These are phyloP conservation scores for Masnerella sp. DNA, from an alignment of 2,888 invertebrate species.

Conservation along the genomic window DNA sequence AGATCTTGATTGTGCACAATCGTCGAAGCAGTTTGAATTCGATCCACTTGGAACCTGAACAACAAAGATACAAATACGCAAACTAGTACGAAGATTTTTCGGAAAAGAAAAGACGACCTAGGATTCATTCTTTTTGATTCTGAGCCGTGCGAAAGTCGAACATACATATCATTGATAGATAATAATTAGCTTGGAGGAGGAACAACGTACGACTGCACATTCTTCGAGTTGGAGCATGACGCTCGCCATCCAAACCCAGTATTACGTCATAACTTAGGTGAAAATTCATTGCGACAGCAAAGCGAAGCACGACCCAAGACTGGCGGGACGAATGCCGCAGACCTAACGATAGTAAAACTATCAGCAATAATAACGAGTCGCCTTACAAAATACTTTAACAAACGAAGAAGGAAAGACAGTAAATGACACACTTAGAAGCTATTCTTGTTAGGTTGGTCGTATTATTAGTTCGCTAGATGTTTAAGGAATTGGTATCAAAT, in stretches of 20 bases:
- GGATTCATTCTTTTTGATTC: no score
- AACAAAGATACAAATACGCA: no score
- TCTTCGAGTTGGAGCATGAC: slow-evolving; percentile 10
- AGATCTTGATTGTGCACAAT: no score
- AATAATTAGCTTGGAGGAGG: slow-evolving; percentile 10
- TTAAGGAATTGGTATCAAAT: no score
- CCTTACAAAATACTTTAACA: slow-evolving; percentile 47
- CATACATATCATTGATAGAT: slow-evolving; percentile 49
- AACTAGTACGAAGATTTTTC: no score
- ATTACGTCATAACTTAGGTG: slow-evolving; percentile 27
- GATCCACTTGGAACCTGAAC: slow-evolving; percentile 12
- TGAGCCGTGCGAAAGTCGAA: slow-evolving; percentile 37
- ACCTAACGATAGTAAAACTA: slow-evolving; percentile 30
- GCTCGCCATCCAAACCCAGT: slow-evolving; percentile 37
- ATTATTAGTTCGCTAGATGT: no score
- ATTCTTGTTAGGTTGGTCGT: no score
- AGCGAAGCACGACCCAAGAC: slow-evolving; percentile 21
- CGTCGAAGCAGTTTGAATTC: not conserved
- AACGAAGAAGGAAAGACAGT: not conserved
- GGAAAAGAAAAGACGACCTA: no score
- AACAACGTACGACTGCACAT: slow-evolving; percentile 33
- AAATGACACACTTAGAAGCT: no score
- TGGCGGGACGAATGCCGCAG: not conserved
- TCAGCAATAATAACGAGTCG: slow-evolving; percentile 53
- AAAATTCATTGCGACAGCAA: slow-evolving; percentile 29